phyloP scores from a whole-genome alignment of 1,140 invertebrate genomes.

The Intoshia linei region DNA sequence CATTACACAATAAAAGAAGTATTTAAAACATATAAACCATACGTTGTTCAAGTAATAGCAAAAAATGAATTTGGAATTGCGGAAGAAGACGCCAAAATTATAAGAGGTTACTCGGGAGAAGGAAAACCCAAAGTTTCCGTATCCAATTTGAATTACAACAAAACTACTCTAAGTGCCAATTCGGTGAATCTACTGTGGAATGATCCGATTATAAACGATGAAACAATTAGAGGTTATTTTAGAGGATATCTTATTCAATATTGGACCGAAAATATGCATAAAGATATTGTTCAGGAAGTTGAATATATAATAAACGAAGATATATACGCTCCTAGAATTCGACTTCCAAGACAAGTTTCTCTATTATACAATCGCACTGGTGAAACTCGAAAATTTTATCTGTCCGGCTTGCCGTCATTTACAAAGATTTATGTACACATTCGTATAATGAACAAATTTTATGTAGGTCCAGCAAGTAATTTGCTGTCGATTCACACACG shows the following conservation, averaged over 20 bases:
- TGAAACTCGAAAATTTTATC: too few species aligned
- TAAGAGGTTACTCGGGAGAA: constrained; percentile 69
- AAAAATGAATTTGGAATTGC: constrained; percentile 59
- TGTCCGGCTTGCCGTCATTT: too few species aligned
- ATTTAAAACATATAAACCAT: constrained; percentile 50
- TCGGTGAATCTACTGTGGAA: too few species aligned
- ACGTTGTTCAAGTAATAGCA: constrained; percentile 58
- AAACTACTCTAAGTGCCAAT: background rate
- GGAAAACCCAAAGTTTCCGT: constrained; percentile 14
- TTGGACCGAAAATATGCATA: background rate
- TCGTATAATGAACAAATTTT: constrained; percentile 50
- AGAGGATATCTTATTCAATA: background rate
- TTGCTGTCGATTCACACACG: constrained; percentile 47
- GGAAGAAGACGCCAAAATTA: constrained; percentile 34
- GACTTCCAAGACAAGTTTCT: too few species aligned
- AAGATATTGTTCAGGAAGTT: too few species aligned
- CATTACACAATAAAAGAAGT: constrained; percentile 35
- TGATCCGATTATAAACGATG: too few species aligned
- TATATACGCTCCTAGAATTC: too few species aligned
- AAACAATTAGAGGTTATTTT: too few species aligned
- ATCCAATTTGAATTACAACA: background rate
- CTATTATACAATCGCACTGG: too few species aligned
- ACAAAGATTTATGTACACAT: constrained; percentile 27
- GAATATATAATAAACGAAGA: too few species aligned
- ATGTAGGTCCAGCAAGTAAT: constrained; percentile 55